Conservation (phyloP, 37 sponge, comb jelly and placozoan species). For the Lycopodina hypogea region DNA sequence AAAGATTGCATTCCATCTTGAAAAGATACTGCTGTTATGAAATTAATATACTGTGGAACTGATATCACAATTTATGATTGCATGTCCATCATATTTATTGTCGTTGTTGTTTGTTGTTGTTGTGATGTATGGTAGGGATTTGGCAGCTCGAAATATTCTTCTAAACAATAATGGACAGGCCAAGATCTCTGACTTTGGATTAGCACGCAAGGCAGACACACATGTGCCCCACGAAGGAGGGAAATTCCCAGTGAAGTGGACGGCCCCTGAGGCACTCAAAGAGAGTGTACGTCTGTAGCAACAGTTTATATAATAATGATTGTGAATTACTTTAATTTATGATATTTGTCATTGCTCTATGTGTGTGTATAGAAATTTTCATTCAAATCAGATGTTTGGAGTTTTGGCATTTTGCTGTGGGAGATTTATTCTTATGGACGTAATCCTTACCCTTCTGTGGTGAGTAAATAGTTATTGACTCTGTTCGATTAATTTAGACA, state of each 20-base stretch:
- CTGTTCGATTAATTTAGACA: no score
- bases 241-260: slow-evolving; percentile 85
- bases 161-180: slow-evolving; percentile 75
- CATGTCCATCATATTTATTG: no score
- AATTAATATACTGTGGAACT: no score
- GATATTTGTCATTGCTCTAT: neutral
- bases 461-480: no score
- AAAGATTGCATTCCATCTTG: no score
- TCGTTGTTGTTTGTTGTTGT: no score
- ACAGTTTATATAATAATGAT: neutral
- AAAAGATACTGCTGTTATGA: no score
- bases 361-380: slow-evolving; percentile 70
- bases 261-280: slow-evolving; percentile 83
- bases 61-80: no score
- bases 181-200: slow-evolving; percentile 78
- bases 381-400: slow-evolving; percentile 86
- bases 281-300: slow-evolving; percentile 56
- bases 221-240: slow-evolving; percentile 79
- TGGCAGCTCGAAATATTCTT: slow-evolving; percentile 71
- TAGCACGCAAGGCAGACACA: slow-evolving; percentile 50
- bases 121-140: no score
- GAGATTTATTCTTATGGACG: slow-evolving; percentile 87
- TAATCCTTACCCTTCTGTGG: slow-evolving; percentile 86
- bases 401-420: slow-evolving; percentile 87
- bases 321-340: neutral